These are phyloP conservation scores for Sebastes flavidus DNA, from an alignment of 2,797 vertebrate species.

Conservation along the genomic window DNA sequence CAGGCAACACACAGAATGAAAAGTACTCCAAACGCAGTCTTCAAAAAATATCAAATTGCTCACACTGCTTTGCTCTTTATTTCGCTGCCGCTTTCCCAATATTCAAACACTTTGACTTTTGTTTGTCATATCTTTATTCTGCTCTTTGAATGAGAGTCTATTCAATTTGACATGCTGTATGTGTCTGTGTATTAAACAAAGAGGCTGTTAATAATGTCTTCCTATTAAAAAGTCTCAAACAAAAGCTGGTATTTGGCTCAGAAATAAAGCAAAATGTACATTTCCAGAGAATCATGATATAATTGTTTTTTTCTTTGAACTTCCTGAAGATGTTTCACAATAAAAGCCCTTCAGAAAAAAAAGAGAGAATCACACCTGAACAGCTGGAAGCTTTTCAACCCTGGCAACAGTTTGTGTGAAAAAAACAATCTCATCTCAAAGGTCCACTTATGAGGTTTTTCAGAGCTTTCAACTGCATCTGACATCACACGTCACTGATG, in stretches of 20 bases:
- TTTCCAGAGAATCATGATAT: not conserved
- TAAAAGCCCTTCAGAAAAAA: not conserved
- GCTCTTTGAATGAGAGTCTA: not conserved
- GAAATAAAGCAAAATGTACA: not conserved
- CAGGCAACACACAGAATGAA: not conserved
- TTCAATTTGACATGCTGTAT: not conserved
- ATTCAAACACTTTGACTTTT: not conserved
- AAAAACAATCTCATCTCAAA: not conserved
- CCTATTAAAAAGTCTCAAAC: not conserved
- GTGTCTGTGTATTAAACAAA: not conserved
- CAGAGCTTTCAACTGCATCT: not conserved
- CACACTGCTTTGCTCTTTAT: not conserved
- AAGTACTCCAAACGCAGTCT: constrained; percentile 3
- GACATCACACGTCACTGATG: not conserved
- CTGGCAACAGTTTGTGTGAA: not conserved
- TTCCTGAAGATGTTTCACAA: not conserved
- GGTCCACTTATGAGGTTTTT: not conserved
- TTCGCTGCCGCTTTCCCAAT: not conserved
- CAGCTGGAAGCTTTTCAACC: not conserved
- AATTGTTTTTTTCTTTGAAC: not conserved
- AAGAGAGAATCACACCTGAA: not conserved
- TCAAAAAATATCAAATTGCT: constrained; percentile 10
- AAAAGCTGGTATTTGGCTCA: not conserved
- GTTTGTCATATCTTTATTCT: not conserved
- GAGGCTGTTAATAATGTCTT: not conserved